phyloP scores from a whole-genome alignment of 2,888 invertebrate genomes.

The Stictocephala bisonia region DNA sequence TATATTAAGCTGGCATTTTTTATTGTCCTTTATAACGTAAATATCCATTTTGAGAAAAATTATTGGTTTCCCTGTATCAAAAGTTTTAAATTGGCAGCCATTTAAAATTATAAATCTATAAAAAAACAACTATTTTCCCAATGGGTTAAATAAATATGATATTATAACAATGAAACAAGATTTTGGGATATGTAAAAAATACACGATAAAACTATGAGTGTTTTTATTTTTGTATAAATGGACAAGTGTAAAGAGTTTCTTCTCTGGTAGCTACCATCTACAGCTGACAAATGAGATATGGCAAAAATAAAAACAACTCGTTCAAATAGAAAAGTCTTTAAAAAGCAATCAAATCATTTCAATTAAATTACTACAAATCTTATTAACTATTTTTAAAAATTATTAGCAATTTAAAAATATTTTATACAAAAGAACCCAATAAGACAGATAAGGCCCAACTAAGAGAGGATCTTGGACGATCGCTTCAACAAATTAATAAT shows the following conservation, averaged over 20 bases:
- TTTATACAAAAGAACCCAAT: slow-evolving; percentile 47
- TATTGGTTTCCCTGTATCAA: no score
- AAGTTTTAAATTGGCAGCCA: no score
- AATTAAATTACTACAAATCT: slow-evolving; percentile 40
- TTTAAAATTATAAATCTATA: no score
- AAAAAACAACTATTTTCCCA: no score
- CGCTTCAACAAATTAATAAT: slow-evolving; percentile 39
- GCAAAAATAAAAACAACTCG: slow-evolving; percentile 47
- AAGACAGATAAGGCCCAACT: slow-evolving; percentile 21
- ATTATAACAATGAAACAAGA: no score
- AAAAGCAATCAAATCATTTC: slow-evolving; percentile 40
- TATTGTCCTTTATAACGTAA: no score
- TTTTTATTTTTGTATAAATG: slow-evolving; percentile 47
- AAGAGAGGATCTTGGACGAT: slow-evolving; percentile 29
- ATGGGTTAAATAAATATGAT: no score
- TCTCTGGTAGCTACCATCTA: slow-evolving; percentile 41
- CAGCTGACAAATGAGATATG: slow-evolving; percentile 40
- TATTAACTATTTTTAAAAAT: slow-evolving; percentile 40
- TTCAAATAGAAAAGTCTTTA: slow-evolving; percentile 44
- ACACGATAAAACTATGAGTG: slow-evolving; percentile 33
- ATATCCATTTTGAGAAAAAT: no score
- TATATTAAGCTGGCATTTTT: no score
- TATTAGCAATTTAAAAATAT: slow-evolving; percentile 33
- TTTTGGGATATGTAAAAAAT: background rate
- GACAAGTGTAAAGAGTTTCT: slow-evolving; percentile 46